Evolutionary conservation across 2,797 vertebrate species (phyloP).

Genomic region (Heliangelus exortis): DNA sequence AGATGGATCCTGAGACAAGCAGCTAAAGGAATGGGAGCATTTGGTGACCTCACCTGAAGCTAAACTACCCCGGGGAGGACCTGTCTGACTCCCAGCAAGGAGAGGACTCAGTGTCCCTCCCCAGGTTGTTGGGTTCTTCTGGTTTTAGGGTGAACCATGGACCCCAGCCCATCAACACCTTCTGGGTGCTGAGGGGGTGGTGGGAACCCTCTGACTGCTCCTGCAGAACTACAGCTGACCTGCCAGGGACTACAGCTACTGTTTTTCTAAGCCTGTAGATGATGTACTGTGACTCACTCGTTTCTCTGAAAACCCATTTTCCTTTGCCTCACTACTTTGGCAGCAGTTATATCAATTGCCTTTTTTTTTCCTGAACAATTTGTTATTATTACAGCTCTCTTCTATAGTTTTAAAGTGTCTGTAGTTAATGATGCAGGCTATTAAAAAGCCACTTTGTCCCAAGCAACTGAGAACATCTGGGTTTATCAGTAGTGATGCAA

Average conservation of each 20-base stretch:
- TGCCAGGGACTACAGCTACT: background rate
- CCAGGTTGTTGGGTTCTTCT: accelerated
- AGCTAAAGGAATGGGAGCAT: background rate
- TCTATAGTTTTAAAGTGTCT: conserved; percentile 32
- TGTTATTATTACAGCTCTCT: conserved; percentile 41
- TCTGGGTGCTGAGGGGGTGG: background rate
- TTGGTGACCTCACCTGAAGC: background rate
- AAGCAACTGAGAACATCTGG: conserved; percentile 35
- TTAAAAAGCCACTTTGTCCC: conserved; percentile 50
- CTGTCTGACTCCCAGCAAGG: accelerated
- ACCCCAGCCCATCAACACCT: background rate
- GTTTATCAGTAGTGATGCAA: conserved; percentile 16
- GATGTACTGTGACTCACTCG: conserved; percentile 26
- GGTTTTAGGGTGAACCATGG: background rate
- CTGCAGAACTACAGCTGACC: accelerated
- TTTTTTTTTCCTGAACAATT: conserved; percentile 44
- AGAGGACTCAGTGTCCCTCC: accelerated
- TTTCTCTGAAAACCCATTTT: conserved; percentile 22
- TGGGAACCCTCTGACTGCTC: background rate
- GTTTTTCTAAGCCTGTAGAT: background rate
- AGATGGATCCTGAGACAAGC: background rate
- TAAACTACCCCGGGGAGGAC: background rate
- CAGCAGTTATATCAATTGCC: conserved; percentile 58
- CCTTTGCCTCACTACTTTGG: background rate
- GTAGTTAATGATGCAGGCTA: conserved; percentile 45